Evolutionary conservation across 2,113 vertebrate genomes (phyloP).

Genomic region (Ictalurus punctatus): DNA sequence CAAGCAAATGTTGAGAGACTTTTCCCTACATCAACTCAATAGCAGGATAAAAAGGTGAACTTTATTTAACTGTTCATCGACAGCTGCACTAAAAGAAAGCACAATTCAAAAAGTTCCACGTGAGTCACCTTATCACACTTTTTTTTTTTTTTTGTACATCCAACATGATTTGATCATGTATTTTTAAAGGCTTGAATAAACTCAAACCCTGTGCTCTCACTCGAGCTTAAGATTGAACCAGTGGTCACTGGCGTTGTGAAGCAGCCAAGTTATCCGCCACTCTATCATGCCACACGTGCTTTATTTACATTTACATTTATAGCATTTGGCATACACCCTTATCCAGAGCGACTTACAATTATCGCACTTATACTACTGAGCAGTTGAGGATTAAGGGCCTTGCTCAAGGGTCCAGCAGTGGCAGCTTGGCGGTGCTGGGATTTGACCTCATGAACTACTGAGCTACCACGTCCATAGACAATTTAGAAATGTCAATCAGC

Average conservation of each 20-base stretch:
- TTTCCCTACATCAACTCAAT: slow-evolving; percentile 51
- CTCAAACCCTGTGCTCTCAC: neutral
- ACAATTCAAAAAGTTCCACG: neutral
- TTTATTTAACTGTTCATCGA: slow-evolving; percentile 53
- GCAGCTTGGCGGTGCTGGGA: too few relatives aligned
- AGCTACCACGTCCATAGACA: too few relatives aligned
- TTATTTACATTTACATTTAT: neutral
- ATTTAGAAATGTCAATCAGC: too few relatives aligned
- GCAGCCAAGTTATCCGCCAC: neutral
- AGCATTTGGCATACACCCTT: too few relatives aligned
- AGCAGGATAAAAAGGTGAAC: slow-evolving; percentile 60
- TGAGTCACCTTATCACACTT: neutral
- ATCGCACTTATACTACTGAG: too few relatives aligned
- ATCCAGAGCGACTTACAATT: too few relatives aligned
- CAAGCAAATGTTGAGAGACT: slow-evolving; percentile 48
- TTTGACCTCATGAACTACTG: too few relatives aligned
- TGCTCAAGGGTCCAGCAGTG: too few relatives aligned
- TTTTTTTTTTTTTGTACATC: neutral
- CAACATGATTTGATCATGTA: neutral
- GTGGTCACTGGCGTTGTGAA: neutral
- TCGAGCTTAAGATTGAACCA: neutral
- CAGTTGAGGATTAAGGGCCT: too few relatives aligned
- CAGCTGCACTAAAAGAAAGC: slow-evolving; percentile 53
- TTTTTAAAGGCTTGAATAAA: neutral
- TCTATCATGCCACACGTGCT: neutral